Evolutionary conservation across 1,140 invertebrate species (phyloP), one percentile per base, ranked within the genome.

Genomic region (Aculops lycopersici): DNA sequence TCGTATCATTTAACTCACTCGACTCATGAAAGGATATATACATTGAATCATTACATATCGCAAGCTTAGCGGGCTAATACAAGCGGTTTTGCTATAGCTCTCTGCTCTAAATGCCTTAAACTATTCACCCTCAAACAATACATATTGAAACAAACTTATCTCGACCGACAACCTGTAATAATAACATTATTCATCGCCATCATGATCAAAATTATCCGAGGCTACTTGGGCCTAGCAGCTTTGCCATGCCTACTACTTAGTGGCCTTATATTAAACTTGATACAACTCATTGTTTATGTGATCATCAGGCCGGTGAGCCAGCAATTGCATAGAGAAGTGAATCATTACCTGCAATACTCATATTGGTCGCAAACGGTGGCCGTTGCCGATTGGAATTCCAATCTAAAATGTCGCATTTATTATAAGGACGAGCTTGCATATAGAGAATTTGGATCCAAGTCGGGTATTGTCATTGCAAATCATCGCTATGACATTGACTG

Each of bases 401-500:
- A 66, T 31, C 67, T 70, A 31, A 67, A 70, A 46, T 52, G 76
- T 47, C 56, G 64, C 37, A 51, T 83, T 15, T 81, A 79, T 50
- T 65, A 70, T 48, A 70, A 83, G 49, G 70, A 69, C 49, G 64
- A 74, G 42, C 71, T 80, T 47, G 70, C 69, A 52, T 61, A 72
- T 3, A 70, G 73, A 54, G 70, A 68, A 56, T 72, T 71, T 56
- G 79, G 77, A 12, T 73, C 74, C 45, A 80, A 90, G 53, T 79
- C 90, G 61, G 72, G 69, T 14, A 68, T 80, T 49, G 64, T 81
- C 20, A 60, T 92, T 20, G 83, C 92, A 75, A 92, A 94, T 57
- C 84, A 94, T 53, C 70, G 68, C 39, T 92, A 81, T 58, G 84
- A 94, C 62, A 70, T 86, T 41, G 86, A 94, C 55, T 94, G 84